These are phyloP conservation scores for Mugil cephalus DNA, from an alignment of 2,113 vertebrate species.

Conservation along the genomic window DNA sequence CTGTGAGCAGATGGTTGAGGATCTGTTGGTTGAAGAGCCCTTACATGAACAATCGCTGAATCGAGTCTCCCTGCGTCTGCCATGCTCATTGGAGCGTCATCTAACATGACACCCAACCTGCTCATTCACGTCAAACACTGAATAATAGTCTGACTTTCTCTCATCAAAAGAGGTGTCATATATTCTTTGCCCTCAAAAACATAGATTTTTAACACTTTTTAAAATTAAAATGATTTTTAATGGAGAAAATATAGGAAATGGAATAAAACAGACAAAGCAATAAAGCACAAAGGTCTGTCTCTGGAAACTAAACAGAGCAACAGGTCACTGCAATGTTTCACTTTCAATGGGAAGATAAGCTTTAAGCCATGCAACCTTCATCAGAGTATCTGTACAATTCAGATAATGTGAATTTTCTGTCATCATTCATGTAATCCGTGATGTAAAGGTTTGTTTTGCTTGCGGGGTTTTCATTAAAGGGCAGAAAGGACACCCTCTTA, in stretches of 20 bases:
- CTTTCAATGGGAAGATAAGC: neutral
- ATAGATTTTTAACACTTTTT: no score
- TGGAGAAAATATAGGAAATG: no score
- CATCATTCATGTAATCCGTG: neutral
- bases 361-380: neutral
- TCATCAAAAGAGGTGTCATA: neutral
- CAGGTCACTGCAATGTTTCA: no score
- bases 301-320: no score
- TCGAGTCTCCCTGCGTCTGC: neutral
- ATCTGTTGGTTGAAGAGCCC: neutral
- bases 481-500: neutral
- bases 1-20: constrained; percentile 16
- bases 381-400: neutral
- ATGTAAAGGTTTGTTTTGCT: constrained; percentile 1
- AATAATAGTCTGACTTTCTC: neutral
- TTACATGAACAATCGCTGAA: neutral
- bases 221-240: no score
- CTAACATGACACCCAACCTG: neutral
- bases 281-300: no score
- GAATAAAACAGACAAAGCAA: no score
- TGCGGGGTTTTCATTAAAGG: neutral
- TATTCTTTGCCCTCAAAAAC: no score
- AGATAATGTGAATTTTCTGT: neutral
- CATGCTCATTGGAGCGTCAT: neutral
- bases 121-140: neutral